phyloP scores from a whole-genome alignment of 2,888 invertebrate genomes.

The Apodemia zela region DNA sequence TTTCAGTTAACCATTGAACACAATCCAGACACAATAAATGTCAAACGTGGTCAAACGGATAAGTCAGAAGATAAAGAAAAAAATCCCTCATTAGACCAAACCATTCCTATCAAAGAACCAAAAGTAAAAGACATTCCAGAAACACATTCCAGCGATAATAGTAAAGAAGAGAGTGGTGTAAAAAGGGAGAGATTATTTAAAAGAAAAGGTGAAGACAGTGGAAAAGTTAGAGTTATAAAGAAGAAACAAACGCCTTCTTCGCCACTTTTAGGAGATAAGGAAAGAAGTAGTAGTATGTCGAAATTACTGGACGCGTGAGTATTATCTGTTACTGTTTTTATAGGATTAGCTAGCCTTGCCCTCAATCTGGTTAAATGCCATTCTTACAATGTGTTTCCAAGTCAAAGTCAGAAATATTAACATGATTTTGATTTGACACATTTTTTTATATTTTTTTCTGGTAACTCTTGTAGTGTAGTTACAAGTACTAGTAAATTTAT shows the following conservation, averaged over 20 bases:
- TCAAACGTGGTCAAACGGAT: conserved; percentile 29
- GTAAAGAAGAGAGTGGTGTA: conserved; percentile 72
- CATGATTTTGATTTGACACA: too few relatives aligned
- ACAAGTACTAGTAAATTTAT: too few relatives aligned
- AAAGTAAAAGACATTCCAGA: conserved; percentile 37
- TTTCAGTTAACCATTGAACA: conserved; percentile 92
- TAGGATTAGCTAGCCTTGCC: too few relatives aligned
- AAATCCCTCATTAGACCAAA: not conserved
- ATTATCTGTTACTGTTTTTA: not conserved
- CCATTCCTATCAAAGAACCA: conserved; percentile 34
- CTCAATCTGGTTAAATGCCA: too few relatives aligned
- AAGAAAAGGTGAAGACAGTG: conserved; percentile 64
- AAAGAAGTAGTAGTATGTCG: conserved; percentile 92
- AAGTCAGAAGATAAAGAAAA: conserved; percentile 29
- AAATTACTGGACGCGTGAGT: conserved; percentile 86
- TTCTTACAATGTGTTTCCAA: too few relatives aligned
- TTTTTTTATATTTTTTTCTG: too few relatives aligned
- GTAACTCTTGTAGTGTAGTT: too few relatives aligned
- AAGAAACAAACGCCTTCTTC: conserved; percentile 59
- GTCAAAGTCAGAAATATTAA: too few relatives aligned
- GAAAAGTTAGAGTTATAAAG: conserved; percentile 52
- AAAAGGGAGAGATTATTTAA: conserved; percentile 68
- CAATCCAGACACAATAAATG: conserved; percentile 84
- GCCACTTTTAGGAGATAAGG: conserved; percentile 83
- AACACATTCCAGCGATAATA: conserved; percentile 51